A percentile compares a stretch with the other conserved stretches of the same genome.
Evolutionary conservation across 2,113 vertebrate genomes (phyloP).

Genomic region (Delphinus delphis): DNA sequence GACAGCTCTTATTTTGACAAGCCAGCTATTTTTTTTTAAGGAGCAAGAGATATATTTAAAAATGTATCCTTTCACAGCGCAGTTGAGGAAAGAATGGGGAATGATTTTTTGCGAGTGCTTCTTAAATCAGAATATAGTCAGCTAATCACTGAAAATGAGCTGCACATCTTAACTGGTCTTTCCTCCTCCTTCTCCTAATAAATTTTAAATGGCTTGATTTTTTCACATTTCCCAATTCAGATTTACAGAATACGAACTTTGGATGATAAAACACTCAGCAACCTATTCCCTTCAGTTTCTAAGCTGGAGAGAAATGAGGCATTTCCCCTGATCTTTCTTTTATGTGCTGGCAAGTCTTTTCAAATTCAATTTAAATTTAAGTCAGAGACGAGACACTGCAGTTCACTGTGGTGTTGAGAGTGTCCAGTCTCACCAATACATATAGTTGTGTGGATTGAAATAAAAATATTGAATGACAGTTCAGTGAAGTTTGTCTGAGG

Average conservation of each 20-base stretch:
- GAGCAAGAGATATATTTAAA: slow-evolving; percentile 66
- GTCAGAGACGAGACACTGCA: neutral
- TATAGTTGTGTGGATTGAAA: neutral
- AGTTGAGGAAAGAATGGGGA: slow-evolving; percentile 23
- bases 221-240: neutral
- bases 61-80: slow-evolving; percentile 33
- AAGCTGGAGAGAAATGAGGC: neutral
- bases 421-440: neutral
- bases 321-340: neutral
- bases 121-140: slow-evolving; percentile 40
- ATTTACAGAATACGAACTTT: slow-evolving; percentile 55
- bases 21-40: slow-evolving; percentile 48
- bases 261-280: slow-evolving; percentile 28
- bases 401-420: neutral
- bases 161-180: neutral
- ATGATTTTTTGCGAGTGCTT: slow-evolving; percentile 30
- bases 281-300: neutral
- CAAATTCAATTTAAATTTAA: slow-evolving; percentile 52
- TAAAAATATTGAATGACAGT: slow-evolving; percentile 42
- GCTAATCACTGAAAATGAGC: slow-evolving; percentile 29
- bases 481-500: neutral
- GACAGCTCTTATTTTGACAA: slow-evolving; percentile 73
- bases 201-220: slow-evolving; percentile 45
- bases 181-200: neutral
- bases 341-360: neutral